phyloP scores from a whole-genome alignment of 2,797 vertebrate species.

The Poeciliopsis presidionis region DNA sequence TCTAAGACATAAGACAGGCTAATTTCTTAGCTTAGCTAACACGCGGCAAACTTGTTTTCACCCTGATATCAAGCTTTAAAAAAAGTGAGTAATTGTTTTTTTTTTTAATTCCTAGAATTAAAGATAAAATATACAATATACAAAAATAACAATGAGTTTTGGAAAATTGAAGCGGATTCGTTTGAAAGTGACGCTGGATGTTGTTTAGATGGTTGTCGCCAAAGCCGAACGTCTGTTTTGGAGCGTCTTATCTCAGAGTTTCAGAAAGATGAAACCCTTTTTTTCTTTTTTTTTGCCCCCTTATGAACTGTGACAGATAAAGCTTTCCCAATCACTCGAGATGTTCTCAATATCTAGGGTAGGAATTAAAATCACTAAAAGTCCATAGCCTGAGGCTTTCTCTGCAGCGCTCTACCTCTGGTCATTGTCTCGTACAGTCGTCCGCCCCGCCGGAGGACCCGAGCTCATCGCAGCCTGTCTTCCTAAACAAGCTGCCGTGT shows the following conservation, averaged over 20 bases:
- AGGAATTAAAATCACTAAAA: constrained; percentile 26
- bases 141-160: neutral
- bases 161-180: neutral
- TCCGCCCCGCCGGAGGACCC: constrained; percentile 19
- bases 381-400: constrained; percentile 5
- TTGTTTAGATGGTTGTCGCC: neutral
- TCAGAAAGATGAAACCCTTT: neutral
- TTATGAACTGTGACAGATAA: constrained; percentile 22
- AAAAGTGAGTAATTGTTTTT: neutral
- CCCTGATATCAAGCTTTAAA: neutral
- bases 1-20: no score
- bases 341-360: constrained; percentile 22
- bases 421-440: constrained; percentile 47
- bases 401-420: constrained; percentile 32
- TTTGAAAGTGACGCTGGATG: neutral
- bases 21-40: neutral
- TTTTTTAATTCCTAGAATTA: no score
- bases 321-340: constrained; percentile 13
- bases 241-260: neutral
- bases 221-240: neutral
- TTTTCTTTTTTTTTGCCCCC: no score
- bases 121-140: neutral
- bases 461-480: constrained; percentile 56
- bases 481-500: constrained; percentile 63
- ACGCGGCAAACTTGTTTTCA: neutral